phyloP scores from a whole-genome alignment of 2,888 invertebrate genomes.

The Cremastinae sp. region DNA sequence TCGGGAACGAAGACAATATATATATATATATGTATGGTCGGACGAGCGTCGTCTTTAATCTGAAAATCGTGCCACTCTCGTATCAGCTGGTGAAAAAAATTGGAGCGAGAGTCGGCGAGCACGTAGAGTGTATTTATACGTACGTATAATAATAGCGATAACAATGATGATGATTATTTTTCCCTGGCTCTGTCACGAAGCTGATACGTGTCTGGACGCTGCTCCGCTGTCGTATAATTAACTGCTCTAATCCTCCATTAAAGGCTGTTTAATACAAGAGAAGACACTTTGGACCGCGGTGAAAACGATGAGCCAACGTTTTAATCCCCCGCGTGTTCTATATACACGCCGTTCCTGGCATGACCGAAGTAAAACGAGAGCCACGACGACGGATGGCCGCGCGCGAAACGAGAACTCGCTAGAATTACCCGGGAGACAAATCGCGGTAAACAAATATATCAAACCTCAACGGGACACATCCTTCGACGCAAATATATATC shows the following conservation, averaged over 20 bases:
- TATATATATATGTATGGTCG: constrained; percentile 14
- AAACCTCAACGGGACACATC: no score
- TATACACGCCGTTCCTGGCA: constrained; percentile 1
- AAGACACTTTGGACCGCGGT: constrained; percentile 34
- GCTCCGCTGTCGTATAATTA: no score
- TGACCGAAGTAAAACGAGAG: constrained; percentile 3
- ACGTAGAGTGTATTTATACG: no score
- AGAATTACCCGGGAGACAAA: no score
- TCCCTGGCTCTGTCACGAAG: no score
- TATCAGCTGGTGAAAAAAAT: constrained; percentile 10
- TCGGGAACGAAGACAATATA: background rate
- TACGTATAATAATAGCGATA: no score
- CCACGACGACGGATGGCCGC: background rate
- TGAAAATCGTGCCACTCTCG: constrained; percentile 24
- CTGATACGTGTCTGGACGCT: no score
- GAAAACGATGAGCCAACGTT: constrained; percentile 25
- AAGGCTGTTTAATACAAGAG: constrained; percentile 42
- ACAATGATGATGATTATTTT: background rate
- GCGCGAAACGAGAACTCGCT: no score
- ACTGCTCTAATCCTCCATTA: constrained; percentile 45
- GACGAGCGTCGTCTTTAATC: constrained; percentile 26
- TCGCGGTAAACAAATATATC: no score
- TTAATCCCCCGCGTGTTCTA: constrained; percentile 46
- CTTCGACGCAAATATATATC: background rate
- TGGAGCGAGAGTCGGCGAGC: no score